phyloP scores from a whole-genome alignment of 2,888 invertebrate genomes.

The Neoitamus cyanurus region DNA sequence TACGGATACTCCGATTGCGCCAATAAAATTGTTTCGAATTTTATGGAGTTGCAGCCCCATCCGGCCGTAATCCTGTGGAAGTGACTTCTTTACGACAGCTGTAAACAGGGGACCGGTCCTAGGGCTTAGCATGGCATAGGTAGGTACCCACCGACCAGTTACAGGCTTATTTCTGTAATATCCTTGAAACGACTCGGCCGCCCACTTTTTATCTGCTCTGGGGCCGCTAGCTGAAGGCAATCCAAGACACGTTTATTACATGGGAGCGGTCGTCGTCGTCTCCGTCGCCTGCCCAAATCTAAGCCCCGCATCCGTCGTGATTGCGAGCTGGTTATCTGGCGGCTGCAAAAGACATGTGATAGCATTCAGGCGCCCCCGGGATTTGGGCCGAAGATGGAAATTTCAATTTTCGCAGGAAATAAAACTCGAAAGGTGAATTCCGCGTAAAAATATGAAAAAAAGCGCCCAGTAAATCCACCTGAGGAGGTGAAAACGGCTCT shows the following conservation, averaged over 20 bases:
- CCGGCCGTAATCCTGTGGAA: background rate
- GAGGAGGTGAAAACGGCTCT: background rate
- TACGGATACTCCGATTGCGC: background rate
- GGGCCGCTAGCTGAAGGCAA: background rate
- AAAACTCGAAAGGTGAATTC: background rate
- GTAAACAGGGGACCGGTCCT: background rate
- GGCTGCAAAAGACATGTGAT: background rate
- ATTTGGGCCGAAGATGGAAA: background rate
- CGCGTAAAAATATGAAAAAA: background rate
- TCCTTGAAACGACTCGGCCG: background rate
- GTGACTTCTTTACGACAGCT: constrained; percentile 9
- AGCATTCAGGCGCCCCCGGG: background rate
- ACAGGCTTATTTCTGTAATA: background rate
- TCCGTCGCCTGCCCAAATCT: background rate
- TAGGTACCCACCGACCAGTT: background rate
- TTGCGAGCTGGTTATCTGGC: background rate
- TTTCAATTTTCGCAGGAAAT: background rate
- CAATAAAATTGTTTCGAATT: constrained; percentile 9
- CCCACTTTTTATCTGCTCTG: background rate
- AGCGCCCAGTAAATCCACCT: background rate
- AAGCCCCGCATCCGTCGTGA: background rate
- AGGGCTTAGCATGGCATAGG: background rate
- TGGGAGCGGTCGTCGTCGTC: background rate
- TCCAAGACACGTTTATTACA: background rate
- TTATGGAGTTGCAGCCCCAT: background rate